Base-by-base conservation (phyloP, 2,797 vertebrate species). In the Eulemur coronatus region DNA sequence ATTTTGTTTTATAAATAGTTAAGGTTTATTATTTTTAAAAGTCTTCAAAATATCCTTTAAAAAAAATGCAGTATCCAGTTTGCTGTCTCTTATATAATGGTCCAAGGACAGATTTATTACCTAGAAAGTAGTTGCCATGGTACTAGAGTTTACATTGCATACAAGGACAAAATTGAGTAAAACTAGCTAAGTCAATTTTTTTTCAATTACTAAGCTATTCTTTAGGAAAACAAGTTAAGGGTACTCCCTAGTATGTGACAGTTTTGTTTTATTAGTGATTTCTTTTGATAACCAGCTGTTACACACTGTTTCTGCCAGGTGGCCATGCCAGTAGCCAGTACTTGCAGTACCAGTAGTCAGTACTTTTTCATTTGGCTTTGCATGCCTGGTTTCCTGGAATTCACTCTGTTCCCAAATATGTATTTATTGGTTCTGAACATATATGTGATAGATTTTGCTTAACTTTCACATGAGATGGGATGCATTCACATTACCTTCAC, bases 291-390 rank as follows among this genome's bases (percentile, higher is more conserved):
- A 73, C 30, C 22, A 35, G 2, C 13, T 73, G 52, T 84, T 86
- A 22, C 7, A 84, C 46, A 72, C 1, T 72, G 14, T 84, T 92
- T 78, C n/a, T 93, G 52, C 73, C 72, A n/a, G 35, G 10, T n/a
- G 0, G 59, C 81, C 28, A 13, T 52, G 41, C 43, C 8, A n/a
- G 5, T 24, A 65, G 33, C 72, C 65, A 65, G 5, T 82, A 50
- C 17, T 72, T 55, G 61, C 33, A 43, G 24, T 78, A 52, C 70
- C 50, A 80, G 11, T 75, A 63, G 38, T 85, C 38, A 50, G 33
- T n/a, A 55, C 35, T 81, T 82, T 92, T 78, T 35, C 50, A 67
- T 67, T 93, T 93, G 78, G 43, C 30, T 96, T 94, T 94, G 24
- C 12, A 73, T 24, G 30, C 61, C 87, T 78, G 12, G 4, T 91